phyloP scores from a whole-genome alignment of 2,888 invertebrate genomes.

The Sipha maydis region DNA sequence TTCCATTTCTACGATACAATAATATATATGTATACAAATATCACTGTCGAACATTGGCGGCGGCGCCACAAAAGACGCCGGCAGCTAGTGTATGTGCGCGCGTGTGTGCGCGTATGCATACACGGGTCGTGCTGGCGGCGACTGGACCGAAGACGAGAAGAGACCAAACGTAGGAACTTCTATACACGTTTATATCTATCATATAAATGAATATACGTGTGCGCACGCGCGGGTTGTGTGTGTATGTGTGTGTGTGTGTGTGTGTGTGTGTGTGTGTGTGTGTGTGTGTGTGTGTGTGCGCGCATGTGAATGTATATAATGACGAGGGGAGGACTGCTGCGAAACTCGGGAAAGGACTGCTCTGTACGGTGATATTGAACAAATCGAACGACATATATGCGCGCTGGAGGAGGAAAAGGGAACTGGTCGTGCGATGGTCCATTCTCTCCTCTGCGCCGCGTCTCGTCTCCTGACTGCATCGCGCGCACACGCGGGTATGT shows the following conservation, averaged over 20 bases:
- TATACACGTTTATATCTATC: neutral
- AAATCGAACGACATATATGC: constrained; percentile 56
- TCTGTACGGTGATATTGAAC: constrained; percentile 19
- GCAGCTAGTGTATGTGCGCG: neutral
- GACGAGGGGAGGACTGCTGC: neutral
- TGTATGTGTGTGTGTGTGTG: too few relatives aligned
- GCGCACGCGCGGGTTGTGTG: neutral
- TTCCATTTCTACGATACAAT: neutral
- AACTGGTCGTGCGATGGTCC: constrained; percentile 56
- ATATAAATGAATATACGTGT: neutral
- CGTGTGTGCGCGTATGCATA: neutral
- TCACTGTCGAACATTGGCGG: constrained; percentile 35
- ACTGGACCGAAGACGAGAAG: neutral
- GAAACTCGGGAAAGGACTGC: constrained; percentile 4
- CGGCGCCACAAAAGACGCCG: constrained; percentile 62
- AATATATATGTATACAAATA: constrained; percentile 1
- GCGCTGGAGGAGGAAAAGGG: neutral
- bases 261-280: too few relatives aligned
- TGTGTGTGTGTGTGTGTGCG: too few relatives aligned
- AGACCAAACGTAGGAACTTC: constrained; percentile 10
- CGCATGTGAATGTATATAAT: neutral
- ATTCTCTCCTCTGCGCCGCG: neutral
- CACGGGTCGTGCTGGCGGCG: constrained; percentile 28
- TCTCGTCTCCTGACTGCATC: neutral
- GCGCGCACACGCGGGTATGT: neutral